These are phyloP conservation scores for Ceryle rudis DNA, from an alignment of 2,797 vertebrate genomes.

Conservation along the genomic window DNA sequence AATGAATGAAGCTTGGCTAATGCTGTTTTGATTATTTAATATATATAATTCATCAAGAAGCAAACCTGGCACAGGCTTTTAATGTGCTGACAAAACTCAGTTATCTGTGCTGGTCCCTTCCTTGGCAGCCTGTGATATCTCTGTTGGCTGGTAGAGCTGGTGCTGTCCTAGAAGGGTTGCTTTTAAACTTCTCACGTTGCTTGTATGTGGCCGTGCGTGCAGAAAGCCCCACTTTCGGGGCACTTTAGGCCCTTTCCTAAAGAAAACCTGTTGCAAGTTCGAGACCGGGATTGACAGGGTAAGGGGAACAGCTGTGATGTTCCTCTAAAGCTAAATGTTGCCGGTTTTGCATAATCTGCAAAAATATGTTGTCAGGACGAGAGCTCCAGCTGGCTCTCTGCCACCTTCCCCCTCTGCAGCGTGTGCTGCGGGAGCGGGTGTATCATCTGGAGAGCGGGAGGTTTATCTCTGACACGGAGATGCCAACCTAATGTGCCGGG, in stretches of 20 bases:
- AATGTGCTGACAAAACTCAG: background rate
- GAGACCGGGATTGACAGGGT: background rate
- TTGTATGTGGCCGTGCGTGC: accelerated
- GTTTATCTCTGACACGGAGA: background rate
- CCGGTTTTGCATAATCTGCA: conserved; percentile 55
- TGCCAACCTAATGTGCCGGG: background rate
- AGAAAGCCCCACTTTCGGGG: background rate
- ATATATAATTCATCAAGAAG: background rate
- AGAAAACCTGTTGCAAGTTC: conserved; percentile 38
- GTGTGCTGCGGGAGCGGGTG: background rate
- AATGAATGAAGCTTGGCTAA: background rate
- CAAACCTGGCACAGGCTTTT: background rate
- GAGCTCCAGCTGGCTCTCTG: conserved; percentile 46
- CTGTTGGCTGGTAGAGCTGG: background rate
- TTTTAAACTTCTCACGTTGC: background rate
- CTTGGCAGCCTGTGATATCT: background rate
- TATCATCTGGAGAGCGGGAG: background rate
- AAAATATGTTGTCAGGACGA: conserved; percentile 45
- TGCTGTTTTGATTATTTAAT: too few relatives aligned
- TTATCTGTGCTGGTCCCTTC: background rate
- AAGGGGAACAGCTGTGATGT: conserved; percentile 44
- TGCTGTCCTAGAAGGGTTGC: background rate
- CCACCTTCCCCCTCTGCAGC: background rate
- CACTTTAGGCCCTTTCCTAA: background rate
- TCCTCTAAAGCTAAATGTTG: conserved; percentile 52